These are phyloP conservation scores for Hippocampus barbouri DNA, from an alignment of 2,113 vertebrate genomes.

Conservation along the genomic window DNA sequence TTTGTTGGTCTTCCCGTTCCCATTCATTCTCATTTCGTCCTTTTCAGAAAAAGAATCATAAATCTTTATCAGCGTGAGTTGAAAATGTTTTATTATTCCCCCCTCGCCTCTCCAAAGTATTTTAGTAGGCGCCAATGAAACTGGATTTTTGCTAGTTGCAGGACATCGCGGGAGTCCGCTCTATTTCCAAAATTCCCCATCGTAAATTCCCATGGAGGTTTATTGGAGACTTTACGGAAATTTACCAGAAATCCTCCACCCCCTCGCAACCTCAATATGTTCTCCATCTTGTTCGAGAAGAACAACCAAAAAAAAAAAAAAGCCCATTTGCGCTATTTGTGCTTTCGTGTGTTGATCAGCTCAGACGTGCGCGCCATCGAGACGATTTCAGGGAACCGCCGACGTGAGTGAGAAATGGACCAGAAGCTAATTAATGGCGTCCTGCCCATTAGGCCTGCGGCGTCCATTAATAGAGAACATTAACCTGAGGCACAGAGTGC, in stretches of 20 bases:
- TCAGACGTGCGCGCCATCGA: conserved; percentile 13
- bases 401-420: conserved; percentile 69
- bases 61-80: no score
- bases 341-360: conserved; percentile 48
- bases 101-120: no score
- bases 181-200: not conserved
- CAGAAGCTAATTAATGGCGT: conserved; percentile 74
- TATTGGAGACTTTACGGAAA: no score
- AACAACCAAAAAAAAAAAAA: not conserved
- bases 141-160: no score
- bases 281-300: not conserved
- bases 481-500: conserved; percentile 77
- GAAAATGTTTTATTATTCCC: no score
- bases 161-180: no score
- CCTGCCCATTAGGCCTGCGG: conserved; percentile 63
- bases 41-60: no score
- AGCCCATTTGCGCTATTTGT: conserved; percentile 37
- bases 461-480: conserved; percentile 80
- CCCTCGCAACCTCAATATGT: not conserved
- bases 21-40: no score
- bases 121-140: no score
- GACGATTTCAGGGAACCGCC: conserved; percentile 55
- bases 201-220: not conserved
- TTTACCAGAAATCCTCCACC: not conserved
- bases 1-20: no score